A percentile compares a stretch with the other conserved stretches of the same genome.
Evolutionary conservation across 2,113 vertebrate species (phyloP).

Genomic region (Macrotus californicus): DNA sequence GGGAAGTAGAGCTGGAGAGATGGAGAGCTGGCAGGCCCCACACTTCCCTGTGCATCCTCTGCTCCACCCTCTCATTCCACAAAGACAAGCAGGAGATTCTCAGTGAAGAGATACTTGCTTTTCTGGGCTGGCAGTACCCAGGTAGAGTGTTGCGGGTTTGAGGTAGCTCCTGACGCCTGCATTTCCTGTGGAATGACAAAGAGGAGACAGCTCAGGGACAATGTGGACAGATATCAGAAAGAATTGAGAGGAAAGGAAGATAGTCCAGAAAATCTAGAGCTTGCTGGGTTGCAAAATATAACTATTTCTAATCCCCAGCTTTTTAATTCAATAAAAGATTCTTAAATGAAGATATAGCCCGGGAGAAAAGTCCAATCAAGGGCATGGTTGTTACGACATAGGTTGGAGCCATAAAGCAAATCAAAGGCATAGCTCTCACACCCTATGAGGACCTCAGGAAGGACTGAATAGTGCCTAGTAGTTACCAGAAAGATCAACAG

Average conservation of each 20-base stretch:
- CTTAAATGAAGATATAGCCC: not conserved
- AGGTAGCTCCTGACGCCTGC: not conserved
- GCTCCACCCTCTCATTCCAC: not conserved
- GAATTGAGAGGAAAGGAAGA: not conserved
- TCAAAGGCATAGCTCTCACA: not conserved
- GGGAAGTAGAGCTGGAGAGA: not conserved
- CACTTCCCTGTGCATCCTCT: accelerated
- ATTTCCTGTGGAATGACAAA: not conserved
- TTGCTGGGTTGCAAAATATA: not conserved
- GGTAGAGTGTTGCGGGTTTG: no score
- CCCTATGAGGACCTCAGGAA: not conserved
- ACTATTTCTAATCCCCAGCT: not conserved
- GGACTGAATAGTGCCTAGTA: not conserved
- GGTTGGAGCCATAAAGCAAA: not conserved
- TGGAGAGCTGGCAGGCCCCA: not conserved
- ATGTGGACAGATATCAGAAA: not conserved
- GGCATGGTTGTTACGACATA: not conserved
- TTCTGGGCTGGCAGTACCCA: not conserved
- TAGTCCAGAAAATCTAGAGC: not conserved
- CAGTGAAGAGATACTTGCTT: not conserved
- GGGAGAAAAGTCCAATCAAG: not conserved
- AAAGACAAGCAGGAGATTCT: not conserved
- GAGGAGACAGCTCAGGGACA: not conserved
- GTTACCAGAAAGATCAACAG: not conserved
- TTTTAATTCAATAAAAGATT: not conserved